These are phyloP conservation scores for Malurus splendens DNA, from an alignment of 2,797 vertebrate genomes.

Conservation along the genomic window DNA sequence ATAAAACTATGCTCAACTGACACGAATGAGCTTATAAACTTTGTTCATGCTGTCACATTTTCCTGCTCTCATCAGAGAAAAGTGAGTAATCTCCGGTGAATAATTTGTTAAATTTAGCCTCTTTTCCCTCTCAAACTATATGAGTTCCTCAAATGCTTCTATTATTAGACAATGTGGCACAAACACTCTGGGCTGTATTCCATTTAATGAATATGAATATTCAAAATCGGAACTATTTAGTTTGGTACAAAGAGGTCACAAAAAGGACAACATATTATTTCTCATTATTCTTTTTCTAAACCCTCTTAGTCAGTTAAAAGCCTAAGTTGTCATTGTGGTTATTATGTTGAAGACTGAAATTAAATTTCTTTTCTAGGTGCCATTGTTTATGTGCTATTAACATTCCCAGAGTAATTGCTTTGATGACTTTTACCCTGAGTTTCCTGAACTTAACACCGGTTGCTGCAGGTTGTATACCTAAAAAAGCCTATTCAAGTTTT, in stretches of 20 bases:
- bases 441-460: background rate
- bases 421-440: background rate
- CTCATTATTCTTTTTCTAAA: constrained; percentile 1
- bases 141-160: constrained; percentile 14
- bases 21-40: constrained; percentile 33
- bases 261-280: background rate
- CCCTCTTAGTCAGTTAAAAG: background rate
- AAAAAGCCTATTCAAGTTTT: background rate
- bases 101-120: constrained; percentile 53
- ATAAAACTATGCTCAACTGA: constrained; percentile 24
- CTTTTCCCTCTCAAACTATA: background rate
- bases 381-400: background rate
- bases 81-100: constrained; percentile 27
- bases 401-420: background rate
- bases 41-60: constrained; percentile 41
- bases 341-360: background rate
- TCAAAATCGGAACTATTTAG: background rate
- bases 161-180: constrained; percentile 8
- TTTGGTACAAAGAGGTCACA: background rate
- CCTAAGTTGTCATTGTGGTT: background rate
- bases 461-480: background rate
- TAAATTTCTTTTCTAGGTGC: background rate
- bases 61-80: constrained; percentile 32
- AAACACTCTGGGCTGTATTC: background rate
- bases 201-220: constrained; percentile 22